A percentile compares a stretch with the other conserved stretches of the same genome.
Evolutionary conservation across 1,140 invertebrate genomes (phyloP).

Genomic region (Eupeodes corollae): DNA sequence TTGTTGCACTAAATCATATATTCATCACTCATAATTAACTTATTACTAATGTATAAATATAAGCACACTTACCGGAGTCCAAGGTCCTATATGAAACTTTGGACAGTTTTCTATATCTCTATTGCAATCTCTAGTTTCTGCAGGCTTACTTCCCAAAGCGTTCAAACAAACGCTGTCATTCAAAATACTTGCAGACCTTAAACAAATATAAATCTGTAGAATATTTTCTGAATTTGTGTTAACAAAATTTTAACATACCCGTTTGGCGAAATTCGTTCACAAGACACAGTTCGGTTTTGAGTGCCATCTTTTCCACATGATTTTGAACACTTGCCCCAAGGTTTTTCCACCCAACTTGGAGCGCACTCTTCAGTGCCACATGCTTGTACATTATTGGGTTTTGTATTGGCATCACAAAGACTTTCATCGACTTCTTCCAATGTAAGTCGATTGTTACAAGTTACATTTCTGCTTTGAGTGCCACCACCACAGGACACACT

Average conservation of each 20-base stretch:
- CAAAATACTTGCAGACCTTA: conserved; percentile 17
- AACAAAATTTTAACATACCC: conserved; percentile 35
- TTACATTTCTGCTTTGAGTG: conserved; percentile 60
- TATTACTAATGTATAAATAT: not conserved
- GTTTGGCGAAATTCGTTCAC: conserved; percentile 46
- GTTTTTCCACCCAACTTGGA: conserved; percentile 67
- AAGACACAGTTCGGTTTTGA: conserved; percentile 60
- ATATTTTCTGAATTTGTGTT: not conserved
- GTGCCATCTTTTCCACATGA: conserved; percentile 65
- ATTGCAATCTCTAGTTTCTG: conserved; percentile 61
- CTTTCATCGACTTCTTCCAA: conserved; percentile 55
- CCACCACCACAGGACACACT: conserved; percentile 78
- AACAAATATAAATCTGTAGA: not conserved
- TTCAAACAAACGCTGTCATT: conserved; percentile 62
- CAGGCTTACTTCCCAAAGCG: conserved; percentile 54
- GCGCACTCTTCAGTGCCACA: conserved; percentile 71
- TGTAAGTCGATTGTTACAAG: conserved; percentile 55
- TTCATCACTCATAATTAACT: conserved; percentile 2
- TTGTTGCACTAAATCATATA: conserved; percentile 58
- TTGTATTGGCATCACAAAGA: conserved; percentile 63
- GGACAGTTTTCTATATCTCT: conserved; percentile 60
- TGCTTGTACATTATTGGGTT: conserved; percentile 53
- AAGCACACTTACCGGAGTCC: conserved; percentile 61
- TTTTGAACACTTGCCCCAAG: conserved; percentile 74
- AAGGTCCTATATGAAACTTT: conserved; percentile 69